phyloP scores from a whole-genome alignment of 2,113 vertebrate species.

The Peromyscus leucopus region DNA sequence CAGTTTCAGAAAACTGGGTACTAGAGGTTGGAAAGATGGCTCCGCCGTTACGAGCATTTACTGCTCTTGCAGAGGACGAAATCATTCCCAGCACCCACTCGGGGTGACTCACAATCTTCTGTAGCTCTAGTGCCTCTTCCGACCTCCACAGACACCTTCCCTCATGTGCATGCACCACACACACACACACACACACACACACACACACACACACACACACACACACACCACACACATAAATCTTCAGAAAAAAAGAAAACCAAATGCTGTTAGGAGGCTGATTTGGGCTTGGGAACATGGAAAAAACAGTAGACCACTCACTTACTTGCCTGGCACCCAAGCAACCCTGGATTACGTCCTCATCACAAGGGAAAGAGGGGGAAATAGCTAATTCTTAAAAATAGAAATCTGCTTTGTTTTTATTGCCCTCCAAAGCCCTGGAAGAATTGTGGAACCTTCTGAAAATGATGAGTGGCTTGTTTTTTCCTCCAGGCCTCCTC shows the following conservation, averaged over 20 bases:
- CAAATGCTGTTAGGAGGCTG: background rate
- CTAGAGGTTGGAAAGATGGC: background rate
- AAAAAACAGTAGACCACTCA: background rate
- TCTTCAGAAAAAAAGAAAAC: background rate
- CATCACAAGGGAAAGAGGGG: background rate
- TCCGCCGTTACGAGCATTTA: background rate
- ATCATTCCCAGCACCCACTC: background rate
- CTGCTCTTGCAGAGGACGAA: background rate
- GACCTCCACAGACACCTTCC: background rate
- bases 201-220: background rate
- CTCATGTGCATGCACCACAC: background rate
- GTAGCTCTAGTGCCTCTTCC: background rate
- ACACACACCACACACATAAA: background rate
- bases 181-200: background rate
- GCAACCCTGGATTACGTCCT: background rate
- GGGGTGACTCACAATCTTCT: background rate
- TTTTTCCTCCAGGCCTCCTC: constrained; percentile 18
- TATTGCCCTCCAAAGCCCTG: constrained; percentile 23
- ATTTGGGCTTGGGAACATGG: background rate
- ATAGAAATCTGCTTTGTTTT: constrained; percentile 48
- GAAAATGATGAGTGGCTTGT: constrained; percentile 59
- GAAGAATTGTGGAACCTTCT: constrained; percentile 56
- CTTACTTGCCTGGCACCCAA: background rate
- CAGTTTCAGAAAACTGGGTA: background rate
- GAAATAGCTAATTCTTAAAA: background rate